Base-by-base conservation (phyloP, 2,888 invertebrate species). In the Tenodera sinensis region DNA sequence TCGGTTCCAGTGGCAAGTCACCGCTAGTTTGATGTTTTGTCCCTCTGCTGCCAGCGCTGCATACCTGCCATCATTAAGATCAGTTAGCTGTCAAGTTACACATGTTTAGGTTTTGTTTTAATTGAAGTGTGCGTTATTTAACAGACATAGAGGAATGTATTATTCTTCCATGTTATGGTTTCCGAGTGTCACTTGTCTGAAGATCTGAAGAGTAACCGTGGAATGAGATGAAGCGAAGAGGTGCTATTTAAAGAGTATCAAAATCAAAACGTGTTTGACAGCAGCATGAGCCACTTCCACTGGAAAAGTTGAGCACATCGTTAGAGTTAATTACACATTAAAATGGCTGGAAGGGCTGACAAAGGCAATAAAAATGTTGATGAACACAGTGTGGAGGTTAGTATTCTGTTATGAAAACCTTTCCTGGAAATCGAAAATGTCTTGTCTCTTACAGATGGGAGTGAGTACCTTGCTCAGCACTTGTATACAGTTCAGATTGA, bases 311-410 rank as follows among this genome's bases (percentile, higher is more conserved):
- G 20, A 71, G 20, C 54, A 71, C 20, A 71, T 20, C 25, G 42
- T 25, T 25, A 20, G 54, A 71, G 14, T 71, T 71, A 71, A 15
- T 15, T 20, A 20, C 54, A 6, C 42, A 12, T 85, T 34, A 42
- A 85, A 27, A 89, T 89, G 89, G 88, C 88, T 81, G 87, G 89
- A 34, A 86, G 87, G 25, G 25, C 87, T 42, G 89, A 88, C 28
- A 89, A 84, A 81, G 85, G 82, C 27, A 88, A 85, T 82, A 93
- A 93, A 92, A 92, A 91, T 90, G 91, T 92, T 89, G 93, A 94
- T 91, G 93, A 93, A 88, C 93, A 93, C 90, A 93, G 93, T 91
- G 93, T 93, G 83, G 93, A 94, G 93, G 93, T 94, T 92, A 90
- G 92, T 91, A 89, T 6, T 71, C 3, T 71, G 2, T 42, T 42